A percentile compares a stretch with the other conserved stretches of the same genome.
phyloP scores from a whole-genome alignment of 2,888 invertebrate species.

The Mesopsocus fuscifrons region DNA sequence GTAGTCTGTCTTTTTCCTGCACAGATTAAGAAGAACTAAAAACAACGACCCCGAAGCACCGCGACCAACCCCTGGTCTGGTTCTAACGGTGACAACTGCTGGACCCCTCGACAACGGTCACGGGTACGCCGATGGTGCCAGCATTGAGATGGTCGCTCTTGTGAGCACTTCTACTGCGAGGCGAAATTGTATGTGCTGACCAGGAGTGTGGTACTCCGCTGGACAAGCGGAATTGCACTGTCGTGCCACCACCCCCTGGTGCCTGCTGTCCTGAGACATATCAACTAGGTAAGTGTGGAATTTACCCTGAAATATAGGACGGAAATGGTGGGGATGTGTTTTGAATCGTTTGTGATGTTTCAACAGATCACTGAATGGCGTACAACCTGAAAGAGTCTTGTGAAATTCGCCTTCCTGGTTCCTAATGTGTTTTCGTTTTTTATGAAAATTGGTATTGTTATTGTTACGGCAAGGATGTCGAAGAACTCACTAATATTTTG shows the following conservation, averaged over 20 bases:
- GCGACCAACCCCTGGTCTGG: conserved; percentile 45
- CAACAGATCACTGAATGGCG: no score
- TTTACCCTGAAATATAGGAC: no score
- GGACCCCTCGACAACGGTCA: conserved; percentile 48
- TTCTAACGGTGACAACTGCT: conserved; percentile 47
- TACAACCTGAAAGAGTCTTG: no score
- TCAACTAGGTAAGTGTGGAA: conserved; percentile 65
- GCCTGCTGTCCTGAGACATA: conserved; percentile 82
- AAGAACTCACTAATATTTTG: no score
- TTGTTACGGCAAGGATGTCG: no score
- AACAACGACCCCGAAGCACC: conserved; percentile 30
- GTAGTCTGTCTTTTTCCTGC: no score
- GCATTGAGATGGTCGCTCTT: conserved; percentile 50
- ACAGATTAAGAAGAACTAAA: conserved; percentile 54
- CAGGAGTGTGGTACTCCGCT: conserved; percentile 75
- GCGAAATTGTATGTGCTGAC: conserved; percentile 80
- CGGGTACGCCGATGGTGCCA: conserved; percentile 64
- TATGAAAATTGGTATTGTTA: no score
- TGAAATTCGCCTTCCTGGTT: no score
- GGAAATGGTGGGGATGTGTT: no score
- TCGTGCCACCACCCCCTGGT: conserved; percentile 53
- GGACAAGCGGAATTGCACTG: conserved; percentile 65
- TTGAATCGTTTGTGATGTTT: no score
- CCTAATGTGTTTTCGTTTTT: no score
- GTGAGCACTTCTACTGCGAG: conserved; percentile 84